These are phyloP conservation scores for Pogonocherus hispidulus DNA, from an alignment of 2,888 invertebrate genomes.

Conservation along the genomic window DNA sequence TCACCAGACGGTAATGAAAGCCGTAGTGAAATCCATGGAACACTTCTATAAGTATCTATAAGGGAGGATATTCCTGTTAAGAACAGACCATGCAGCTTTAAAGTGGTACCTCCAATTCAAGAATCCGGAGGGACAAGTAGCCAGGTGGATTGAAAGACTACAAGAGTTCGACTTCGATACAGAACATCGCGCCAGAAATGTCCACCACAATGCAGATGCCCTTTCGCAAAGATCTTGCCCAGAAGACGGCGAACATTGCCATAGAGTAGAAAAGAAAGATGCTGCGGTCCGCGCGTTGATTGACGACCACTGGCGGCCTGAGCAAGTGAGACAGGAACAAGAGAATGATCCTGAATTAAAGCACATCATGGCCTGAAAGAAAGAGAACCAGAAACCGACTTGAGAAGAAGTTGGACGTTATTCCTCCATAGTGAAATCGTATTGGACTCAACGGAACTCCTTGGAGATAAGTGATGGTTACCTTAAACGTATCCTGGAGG, in stretches of 20 bases:
- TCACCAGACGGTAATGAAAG: conserved; percentile 36
- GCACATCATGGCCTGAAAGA: neutral
- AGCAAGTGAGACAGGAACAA: neutral
- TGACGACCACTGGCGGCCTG: neutral
- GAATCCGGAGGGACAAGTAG: conserved; percentile 58
- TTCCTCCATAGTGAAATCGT: neutral
- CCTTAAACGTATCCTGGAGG: conserved; percentile 11
- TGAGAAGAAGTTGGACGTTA: neutral
- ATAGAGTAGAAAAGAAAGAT: neutral
- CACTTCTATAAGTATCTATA: conserved; percentile 57
- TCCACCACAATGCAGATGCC: conserved; percentile 38
- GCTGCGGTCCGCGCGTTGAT: neutral
- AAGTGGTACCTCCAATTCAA: conserved; percentile 58
- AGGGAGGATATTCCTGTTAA: conserved; percentile 53
- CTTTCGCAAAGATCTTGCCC: conserved; percentile 40
- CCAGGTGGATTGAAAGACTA: conserved; percentile 57
- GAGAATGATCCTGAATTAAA: neutral
- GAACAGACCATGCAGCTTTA: conserved; percentile 58
- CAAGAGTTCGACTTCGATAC: conserved; percentile 54
- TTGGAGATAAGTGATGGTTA: neutral
- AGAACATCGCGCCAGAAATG: conserved; percentile 47
- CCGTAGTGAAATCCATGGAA: conserved; percentile 37
- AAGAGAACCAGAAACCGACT: neutral
- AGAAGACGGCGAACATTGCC: conserved; percentile 36
- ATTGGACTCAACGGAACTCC: conserved; percentile 4